Evolutionary conservation across 1,140 invertebrate species (phyloP), one percentile per base, ranked within the genome.

Genomic region (Holotrichia oblita): DNA sequence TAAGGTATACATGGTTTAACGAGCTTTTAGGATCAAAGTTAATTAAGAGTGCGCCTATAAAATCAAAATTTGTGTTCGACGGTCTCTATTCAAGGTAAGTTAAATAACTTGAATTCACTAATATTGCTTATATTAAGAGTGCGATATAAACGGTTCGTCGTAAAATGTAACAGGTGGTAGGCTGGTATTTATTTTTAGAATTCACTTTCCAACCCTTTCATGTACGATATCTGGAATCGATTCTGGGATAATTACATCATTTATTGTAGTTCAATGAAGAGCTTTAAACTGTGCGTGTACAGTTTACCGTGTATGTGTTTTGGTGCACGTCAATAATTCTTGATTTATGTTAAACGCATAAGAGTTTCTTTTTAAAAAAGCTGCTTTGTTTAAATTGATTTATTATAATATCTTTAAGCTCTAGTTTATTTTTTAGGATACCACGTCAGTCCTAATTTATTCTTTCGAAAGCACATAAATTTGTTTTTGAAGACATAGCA

Each of bases 111-210:
- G 0, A 27, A 27, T 10, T 24, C 22, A 12, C 27, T 17, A 34
- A 34, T 34, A 34, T 34, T 34, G 27, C 27, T 34, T 34, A 1
- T 34, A 34, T 34, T 34, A 34, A 34, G 27, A 4, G 27, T 4
- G 27, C 27, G 27, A 34, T 34, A 34, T 34, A 34, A 34, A 55
- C 20, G 17, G 61, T 34, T 69, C 10, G 20, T 10, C 27, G 27
- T 69, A 69, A 69, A 69, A 69, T 14, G 61, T 69, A 69, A 69
- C 61, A 69, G 61, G 61, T 69, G 61, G 61, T 69, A n/a, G 10
- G 61, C 12, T 34, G 61, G 12, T 69, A 22, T 69, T 27, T 69
- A 48, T 48, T 48, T 48, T 48, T 48, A 48, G 44, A 48, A 34
- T 34, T 17, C 44, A 48, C 10, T 10, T 69, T 27, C 12, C 22